These are phyloP conservation scores for Norana najaformis DNA, from an alignment of 2,888 invertebrate species.

Conservation along the genomic window DNA sequence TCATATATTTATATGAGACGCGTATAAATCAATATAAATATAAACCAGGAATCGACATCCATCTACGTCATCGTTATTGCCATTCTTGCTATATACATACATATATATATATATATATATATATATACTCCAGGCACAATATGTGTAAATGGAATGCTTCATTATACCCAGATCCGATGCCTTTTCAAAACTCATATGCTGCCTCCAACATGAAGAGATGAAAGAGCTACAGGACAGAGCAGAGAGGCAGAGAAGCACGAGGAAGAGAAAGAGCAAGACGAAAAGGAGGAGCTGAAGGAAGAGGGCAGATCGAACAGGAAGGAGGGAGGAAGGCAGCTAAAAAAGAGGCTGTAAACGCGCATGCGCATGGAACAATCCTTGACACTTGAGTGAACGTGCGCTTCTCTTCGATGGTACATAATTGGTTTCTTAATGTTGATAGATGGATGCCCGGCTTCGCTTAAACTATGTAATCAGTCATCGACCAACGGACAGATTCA, in stretches of 20 bases:
- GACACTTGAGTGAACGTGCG: conserved; percentile 1
- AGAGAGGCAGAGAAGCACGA: neutral
- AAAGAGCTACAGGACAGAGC: too few relatives aligned
- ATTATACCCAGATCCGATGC: too few relatives aligned
- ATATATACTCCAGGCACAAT: too few relatives aligned
- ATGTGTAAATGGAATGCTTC: too few relatives aligned
- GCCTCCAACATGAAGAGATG: neutral
- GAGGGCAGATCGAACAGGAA: neutral
- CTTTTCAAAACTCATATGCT: neutral
- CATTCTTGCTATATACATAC: neutral
- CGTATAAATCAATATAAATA: too few relatives aligned
- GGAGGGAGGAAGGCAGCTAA: neutral
- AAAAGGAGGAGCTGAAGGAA: neutral
- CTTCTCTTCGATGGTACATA: neutral
- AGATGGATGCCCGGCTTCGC: neutral
- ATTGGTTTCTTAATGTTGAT: conserved; percentile 6
- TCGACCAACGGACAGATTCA: neutral
- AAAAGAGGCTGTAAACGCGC: neutral
- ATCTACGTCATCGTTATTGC: too few relatives aligned
- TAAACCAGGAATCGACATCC: too few relatives aligned
- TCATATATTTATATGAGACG: too few relatives aligned
- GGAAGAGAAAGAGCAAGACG: neutral
- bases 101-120: too few relatives aligned
- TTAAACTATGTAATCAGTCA: neutral
- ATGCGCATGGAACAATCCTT: neutral